Base-by-base conservation (phyloP, 2,888 invertebrate genomes). In the Polyommatus icarus region DNA sequence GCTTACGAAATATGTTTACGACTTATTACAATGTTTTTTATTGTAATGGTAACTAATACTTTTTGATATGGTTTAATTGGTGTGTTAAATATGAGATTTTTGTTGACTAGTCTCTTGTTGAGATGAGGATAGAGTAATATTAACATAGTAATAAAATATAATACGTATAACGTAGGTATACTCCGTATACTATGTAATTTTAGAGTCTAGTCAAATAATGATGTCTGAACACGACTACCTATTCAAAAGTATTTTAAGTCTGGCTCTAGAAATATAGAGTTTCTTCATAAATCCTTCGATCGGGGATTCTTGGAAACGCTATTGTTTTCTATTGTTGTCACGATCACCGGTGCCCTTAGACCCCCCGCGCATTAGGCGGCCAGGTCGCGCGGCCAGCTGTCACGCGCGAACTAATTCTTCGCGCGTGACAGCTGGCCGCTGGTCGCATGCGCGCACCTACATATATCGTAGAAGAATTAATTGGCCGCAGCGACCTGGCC, bases 1-100 rank as follows among this genome's bases (percentile, higher is more conserved):
- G 40, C 46, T 73, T 75, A 54, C 50, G 54, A 75, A 50, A 75
- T 46, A 72, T 20, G 36, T 46, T 75, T 75, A 75, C 75, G 75
- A 75, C 75, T 75, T 75, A 75, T 75, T 75, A 75, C 75, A 75
- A 46, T 75, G 46, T 75, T 75, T 73, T 72, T 75, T 75, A 75
- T 50, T 75, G 54, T 75, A 75, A n/a, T 18, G 4, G 75, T 75
- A 75, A 75, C 50, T 75, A 75, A 75, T 75, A 75, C 75, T 75
- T 75, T 75, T 54, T 29, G 54, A 54, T 54, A 75, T 29, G 18
- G 54, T 50, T 75, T 75, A 75, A 75, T 54, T 54, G 75, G 15
- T 18, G 29, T 50, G 54, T 75, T 24, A 75, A 50, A 75, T 50
- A 54, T 50, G 75, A 67, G 67, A 67, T 29, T 67, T 29, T 32